These are phyloP conservation scores for Simalia tracyae DNA, from an alignment of 2,797 vertebrate genomes.

Conservation along the genomic window DNA sequence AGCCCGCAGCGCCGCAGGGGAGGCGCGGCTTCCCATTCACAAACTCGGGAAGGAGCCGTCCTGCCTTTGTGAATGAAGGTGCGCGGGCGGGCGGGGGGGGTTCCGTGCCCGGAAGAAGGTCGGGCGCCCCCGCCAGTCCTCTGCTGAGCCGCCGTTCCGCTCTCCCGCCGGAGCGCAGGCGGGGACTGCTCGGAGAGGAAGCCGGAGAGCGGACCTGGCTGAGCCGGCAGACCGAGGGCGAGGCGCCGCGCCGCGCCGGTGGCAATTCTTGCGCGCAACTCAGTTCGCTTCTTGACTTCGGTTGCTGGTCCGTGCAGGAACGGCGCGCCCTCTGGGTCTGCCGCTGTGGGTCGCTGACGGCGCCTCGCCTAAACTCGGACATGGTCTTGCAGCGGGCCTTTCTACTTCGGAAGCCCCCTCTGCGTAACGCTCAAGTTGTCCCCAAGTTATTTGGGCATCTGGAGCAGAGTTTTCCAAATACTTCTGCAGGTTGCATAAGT, in stretches of 20 bases:
- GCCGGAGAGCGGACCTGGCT: neutral
- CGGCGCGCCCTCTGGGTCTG: neutral
- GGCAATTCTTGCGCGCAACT: neutral
- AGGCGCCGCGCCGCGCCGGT: too few relatives aligned
- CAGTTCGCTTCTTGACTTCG: neutral
- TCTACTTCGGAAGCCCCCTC: too few relatives aligned
- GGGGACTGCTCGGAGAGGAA: neutral
- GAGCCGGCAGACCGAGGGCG: neutral
- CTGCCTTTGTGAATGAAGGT: neutral
- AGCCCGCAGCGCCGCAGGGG: neutral
- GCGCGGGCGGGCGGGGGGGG: neutral
- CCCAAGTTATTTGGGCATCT: too few relatives aligned
- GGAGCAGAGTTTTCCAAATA: too few relatives aligned
- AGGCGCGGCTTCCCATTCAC: neutral
- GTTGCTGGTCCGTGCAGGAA: neutral
- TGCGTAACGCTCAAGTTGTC: neutral
- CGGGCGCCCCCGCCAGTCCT: neutral
- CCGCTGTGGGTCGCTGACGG: neutral
- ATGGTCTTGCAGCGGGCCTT: neutral
- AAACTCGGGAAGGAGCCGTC: neutral
- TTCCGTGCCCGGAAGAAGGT: neutral
- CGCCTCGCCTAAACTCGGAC: neutral
- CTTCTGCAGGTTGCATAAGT: too few relatives aligned
- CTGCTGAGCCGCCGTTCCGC: neutral
- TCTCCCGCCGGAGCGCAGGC: too few relatives aligned